phyloP scores from a whole-genome alignment of 2,113 vertebrate genomes.

The Gymnobelideus leadbeateri region DNA sequence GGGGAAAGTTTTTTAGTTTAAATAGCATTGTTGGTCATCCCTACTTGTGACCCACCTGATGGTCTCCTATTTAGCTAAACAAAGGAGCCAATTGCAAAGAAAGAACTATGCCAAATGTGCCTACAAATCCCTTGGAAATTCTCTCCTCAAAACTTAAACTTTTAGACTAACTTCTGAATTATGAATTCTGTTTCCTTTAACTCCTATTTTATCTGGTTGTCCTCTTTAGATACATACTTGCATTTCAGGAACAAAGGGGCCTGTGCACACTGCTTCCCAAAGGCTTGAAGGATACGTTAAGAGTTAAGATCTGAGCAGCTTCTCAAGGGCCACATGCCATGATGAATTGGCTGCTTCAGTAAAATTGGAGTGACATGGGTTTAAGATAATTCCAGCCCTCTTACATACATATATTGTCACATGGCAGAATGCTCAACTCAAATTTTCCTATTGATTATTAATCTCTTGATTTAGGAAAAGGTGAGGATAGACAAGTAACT shows the following conservation, averaged over 20 bases:
- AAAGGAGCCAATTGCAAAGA: not conserved
- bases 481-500: not conserved
- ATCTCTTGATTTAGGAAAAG: not conserved
- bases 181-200: conserved; percentile 43
- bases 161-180: conserved; percentile 21
- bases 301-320: not conserved
- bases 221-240: conserved; percentile 29
- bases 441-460: not conserved
- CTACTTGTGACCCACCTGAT: conserved; percentile 34
- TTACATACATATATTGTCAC: not conserved
- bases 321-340: not conserved
- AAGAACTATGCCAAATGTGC: conserved; percentile 60
- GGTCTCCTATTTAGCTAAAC: conserved; percentile 34
- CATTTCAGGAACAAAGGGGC: conserved; percentile 42
- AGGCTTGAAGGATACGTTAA: not conserved
- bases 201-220: conserved; percentile 35
- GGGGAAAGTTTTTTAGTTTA: conserved; percentile 60
- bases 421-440: not conserved
- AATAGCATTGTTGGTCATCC: conserved; percentile 13
- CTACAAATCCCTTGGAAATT: conserved; percentile 5
- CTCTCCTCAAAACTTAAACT: conserved; percentile 43
- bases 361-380: not conserved
- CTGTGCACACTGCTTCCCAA: not conserved
- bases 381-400: not conserved
- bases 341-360: not conserved